Conservation (phyloP, 35 echinoderm and acorn worm species). For the Chiridota heheva region DNA sequence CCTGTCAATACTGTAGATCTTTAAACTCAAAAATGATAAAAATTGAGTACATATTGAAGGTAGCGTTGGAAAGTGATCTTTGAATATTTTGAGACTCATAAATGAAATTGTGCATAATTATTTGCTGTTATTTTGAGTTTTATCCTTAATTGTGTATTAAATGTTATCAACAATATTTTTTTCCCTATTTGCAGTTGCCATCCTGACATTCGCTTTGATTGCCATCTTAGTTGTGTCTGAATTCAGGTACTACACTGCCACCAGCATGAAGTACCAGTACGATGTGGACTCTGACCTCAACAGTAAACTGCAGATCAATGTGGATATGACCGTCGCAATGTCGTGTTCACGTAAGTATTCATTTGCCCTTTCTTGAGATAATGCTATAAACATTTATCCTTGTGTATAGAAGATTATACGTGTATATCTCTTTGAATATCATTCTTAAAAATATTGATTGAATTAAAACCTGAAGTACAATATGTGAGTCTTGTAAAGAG, state of each 20-base stretch:
- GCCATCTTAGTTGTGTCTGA: conserved; percentile 76
- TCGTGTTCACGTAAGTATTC: conserved; percentile 80
- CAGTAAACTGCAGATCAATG: conserved; percentile 79
- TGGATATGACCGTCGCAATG: conserved; percentile 93
- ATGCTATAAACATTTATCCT: neutral
- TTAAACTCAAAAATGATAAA: too few species aligned
- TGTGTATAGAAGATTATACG: neutral
- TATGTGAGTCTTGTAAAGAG: too few species aligned
- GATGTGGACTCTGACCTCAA: conserved; percentile 75
- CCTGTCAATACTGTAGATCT: too few species aligned
- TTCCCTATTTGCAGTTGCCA: conserved; percentile 59
- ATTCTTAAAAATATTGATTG: neutral
- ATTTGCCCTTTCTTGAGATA: neutral
- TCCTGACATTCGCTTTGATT: conserved; percentile 79
- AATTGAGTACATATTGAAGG: too few species aligned
- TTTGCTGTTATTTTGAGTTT: too few species aligned
- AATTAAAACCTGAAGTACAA: too few species aligned
- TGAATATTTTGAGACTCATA: too few species aligned
- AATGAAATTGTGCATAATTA: too few species aligned
- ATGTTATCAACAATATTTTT: conserved; percentile 12
- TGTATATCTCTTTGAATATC: neutral
- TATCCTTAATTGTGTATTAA: too few species aligned
- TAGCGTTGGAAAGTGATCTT: too few species aligned
- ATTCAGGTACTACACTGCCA: conserved; percentile 64
- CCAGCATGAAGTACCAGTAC: conserved; percentile 90